Percentiles rank a stretch among this genome's conserved stretches.
phyloP scores from a whole-genome alignment of 64 coral and sea anemone species.

The Dendronephthya gigantea region DNA sequence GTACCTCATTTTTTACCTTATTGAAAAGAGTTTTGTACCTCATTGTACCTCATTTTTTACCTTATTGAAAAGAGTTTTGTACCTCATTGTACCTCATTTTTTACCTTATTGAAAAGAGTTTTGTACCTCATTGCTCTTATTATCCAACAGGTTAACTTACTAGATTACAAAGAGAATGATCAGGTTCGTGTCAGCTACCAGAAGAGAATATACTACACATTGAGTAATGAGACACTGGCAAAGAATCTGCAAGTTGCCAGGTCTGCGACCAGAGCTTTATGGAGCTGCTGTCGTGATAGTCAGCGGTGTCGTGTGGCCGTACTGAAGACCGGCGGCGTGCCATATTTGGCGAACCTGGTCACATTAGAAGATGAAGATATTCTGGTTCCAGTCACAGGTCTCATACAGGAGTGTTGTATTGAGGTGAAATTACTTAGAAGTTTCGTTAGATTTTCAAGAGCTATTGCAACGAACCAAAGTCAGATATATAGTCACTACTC shows the following conservation, averaged over 20 bases:
- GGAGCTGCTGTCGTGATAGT: constrained; percentile 82
- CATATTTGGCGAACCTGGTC: constrained; percentile 60
- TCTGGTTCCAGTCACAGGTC: constrained; percentile 64
- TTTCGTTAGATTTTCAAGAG: not conserved
- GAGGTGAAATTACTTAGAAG: constrained; percentile 32
- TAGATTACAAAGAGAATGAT: constrained; percentile 37
- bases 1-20: no score
- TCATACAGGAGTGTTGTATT: constrained; percentile 74
- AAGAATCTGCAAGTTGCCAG: constrained; percentile 52
- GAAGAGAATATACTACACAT: not conserved
- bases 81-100: no score
- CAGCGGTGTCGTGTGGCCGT: constrained; percentile 60
- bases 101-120: no score
- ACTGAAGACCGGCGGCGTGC: constrained; percentile 72
- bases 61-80: no score
- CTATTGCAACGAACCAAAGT: not conserved
- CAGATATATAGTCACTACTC: no score
- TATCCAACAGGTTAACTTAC: constrained; percentile 48
- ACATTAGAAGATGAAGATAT: constrained; percentile 63
- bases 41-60: no score
- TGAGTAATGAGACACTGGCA: not conserved
- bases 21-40: no score
- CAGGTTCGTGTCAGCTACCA: not conserved
- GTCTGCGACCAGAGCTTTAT: constrained; percentile 63
- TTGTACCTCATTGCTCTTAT: no score